Evolutionary conservation across 2,888 invertebrate genomes (phyloP).

Genomic region (Altica lythri): DNA sequence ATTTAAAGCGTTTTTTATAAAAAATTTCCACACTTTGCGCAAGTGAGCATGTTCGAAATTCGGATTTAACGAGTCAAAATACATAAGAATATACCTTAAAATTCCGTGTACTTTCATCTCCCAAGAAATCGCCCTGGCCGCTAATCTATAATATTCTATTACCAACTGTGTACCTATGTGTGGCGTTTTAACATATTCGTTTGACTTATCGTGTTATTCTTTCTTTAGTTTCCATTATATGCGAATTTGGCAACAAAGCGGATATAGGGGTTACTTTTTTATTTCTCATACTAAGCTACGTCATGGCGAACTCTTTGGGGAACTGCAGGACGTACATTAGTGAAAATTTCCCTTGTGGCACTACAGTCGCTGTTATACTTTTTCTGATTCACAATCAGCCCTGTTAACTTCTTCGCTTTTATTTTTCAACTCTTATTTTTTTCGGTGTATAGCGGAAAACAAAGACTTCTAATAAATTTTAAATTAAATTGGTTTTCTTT

Average conservation of each 20-base stretch:
- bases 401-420: conserved; percentile 36
- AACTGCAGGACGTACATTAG: conserved; percentile 48
- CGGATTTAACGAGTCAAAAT: too few relatives aligned
- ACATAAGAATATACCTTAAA: too few relatives aligned
- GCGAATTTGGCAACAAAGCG: conserved; percentile 16
- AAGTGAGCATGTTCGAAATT: too few relatives aligned
- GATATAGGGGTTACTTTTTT: conserved; percentile 13
- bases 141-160: too few relatives aligned
- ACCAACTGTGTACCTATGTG: too few relatives aligned
- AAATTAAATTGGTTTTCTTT: not conserved
- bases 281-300: conserved; percentile 19
- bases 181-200: too few relatives aligned
- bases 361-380: conserved; percentile 42
- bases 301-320: conserved; percentile 28
- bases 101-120: too few relatives aligned
- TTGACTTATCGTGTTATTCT: too few relatives aligned
- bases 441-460: conserved; percentile 5
- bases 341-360: conserved; percentile 55
- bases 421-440: conserved; percentile 23
- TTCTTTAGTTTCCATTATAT: too few relatives aligned
- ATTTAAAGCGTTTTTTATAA: too few relatives aligned
- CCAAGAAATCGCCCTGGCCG: too few relatives aligned
- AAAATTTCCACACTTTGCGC: too few relatives aligned
- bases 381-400: conserved; percentile 51
- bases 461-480: conserved; percentile 9